phyloP scores from a whole-genome alignment of 2,888 invertebrate species.

The Bhutanitis thaidina region DNA sequence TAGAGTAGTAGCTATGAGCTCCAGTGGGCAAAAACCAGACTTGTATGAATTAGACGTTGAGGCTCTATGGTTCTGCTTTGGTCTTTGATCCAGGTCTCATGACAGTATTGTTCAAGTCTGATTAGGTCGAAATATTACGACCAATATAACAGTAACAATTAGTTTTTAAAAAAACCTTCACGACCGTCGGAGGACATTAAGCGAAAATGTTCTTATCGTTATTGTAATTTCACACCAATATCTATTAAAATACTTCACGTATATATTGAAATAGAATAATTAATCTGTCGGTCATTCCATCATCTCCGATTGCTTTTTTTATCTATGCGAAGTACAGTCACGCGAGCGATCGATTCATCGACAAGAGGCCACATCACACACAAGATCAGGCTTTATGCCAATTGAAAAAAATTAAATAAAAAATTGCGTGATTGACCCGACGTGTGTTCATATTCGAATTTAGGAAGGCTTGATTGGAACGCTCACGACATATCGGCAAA shows the following conservation, averaged over 20 bases:
- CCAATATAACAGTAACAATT: no score
- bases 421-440: neutral
- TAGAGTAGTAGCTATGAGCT: no score
- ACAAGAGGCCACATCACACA: neutral
- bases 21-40: no score
- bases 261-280: neutral
- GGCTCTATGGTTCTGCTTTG: no score
- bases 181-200: neutral
- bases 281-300: neutral
- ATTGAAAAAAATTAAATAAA: conserved; percentile 6
- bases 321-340: conserved; percentile 1
- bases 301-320: conserved; percentile 1
- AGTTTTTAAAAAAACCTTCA: no score
- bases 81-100: no score
- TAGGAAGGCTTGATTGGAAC: conserved; percentile 4
- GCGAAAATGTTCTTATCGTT: conserved; percentile 9
- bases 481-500: conserved; percentile 1
- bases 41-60: no score
- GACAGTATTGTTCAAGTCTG: no score
- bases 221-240: neutral
- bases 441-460: conserved; percentile 1
- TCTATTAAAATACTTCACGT: neutral
- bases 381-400: neutral
- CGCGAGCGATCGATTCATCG: neutral
- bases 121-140: no score